These are phyloP conservation scores for Drosophila kanapiae DNA, from an alignment of 1,140 invertebrate genomes.

Conservation along the genomic window DNA sequence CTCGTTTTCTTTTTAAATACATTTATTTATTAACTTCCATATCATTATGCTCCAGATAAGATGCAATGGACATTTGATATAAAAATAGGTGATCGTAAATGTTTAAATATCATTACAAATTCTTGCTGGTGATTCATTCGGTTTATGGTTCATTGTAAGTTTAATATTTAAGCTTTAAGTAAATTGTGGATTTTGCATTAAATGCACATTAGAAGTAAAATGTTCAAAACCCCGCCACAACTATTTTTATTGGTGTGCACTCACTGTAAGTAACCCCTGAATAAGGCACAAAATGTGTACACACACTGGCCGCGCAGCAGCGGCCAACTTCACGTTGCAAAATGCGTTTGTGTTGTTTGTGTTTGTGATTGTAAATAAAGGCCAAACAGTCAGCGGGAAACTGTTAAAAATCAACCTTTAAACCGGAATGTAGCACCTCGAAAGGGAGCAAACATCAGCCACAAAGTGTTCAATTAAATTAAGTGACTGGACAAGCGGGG, in stretches of 20 bases:
- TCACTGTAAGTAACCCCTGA: background rate
- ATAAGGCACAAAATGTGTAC: too few relatives aligned
- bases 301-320: constrained; percentile 5
- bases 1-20: too few relatives aligned
- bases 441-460: constrained; percentile 16
- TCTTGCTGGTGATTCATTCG: too few relatives aligned
- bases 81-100: too few relatives aligned
- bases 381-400: constrained; percentile 31
- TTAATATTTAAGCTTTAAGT: too few relatives aligned
- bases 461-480: constrained; percentile 37
- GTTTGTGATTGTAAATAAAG: constrained; percentile 56
- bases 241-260: background rate
- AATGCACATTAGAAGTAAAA: background rate
- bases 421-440: constrained; percentile 36
- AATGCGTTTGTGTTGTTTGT: constrained; percentile 32
- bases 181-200: too few relatives aligned
- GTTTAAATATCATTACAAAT: too few relatives aligned
- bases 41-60: too few relatives aligned
- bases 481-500: constrained; percentile 20
- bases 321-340: constrained; percentile 38
- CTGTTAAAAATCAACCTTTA: constrained; percentile 33
- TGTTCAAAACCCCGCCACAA: constrained; percentile 1
- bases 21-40: too few relatives aligned
- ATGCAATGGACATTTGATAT: too few relatives aligned
- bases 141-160: too few relatives aligned